Percentiles rank a stretch among this genome's conserved stretches.
Evolutionary conservation across 2,888 invertebrate species (phyloP).

Genomic region (Rhamnusium bicolor): DNA sequence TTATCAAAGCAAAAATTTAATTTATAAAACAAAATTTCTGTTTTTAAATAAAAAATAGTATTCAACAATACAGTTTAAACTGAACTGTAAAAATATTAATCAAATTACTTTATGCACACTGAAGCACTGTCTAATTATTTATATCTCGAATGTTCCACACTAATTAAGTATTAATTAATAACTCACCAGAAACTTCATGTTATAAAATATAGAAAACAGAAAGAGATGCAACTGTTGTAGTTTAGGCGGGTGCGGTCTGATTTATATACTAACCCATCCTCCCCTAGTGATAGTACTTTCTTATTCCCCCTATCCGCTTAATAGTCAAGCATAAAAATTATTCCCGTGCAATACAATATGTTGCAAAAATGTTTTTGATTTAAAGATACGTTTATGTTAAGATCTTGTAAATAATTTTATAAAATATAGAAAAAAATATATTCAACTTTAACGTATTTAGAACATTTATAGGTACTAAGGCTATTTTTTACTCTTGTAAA

Average conservation of each 20-base stretch:
- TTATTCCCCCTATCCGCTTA: slow-evolving; percentile 53
- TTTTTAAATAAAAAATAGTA: neutral
- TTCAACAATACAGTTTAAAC: neutral
- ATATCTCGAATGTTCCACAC: neutral
- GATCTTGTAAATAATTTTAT: neutral
- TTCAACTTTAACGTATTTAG: too few species aligned
- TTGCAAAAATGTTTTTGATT: slow-evolving; percentile 16
- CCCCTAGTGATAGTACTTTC: slow-evolving; percentile 64
- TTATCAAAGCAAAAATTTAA: too few species aligned
- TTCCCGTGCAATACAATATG: slow-evolving; percentile 33
- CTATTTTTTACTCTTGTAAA: too few species aligned
- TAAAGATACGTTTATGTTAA: slow-evolving; percentile 1
- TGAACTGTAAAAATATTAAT: neutral
- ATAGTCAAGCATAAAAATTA: slow-evolving; percentile 38
- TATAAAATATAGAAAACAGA: slow-evolving; percentile 49
- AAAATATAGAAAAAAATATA: neutral
- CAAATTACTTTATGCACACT: neutral
- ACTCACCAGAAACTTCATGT: slow-evolving; percentile 63
- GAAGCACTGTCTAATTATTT: too few species aligned
- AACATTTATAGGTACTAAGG: too few species aligned
- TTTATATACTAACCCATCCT: slow-evolving; percentile 60
- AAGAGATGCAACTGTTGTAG: slow-evolving; percentile 58
- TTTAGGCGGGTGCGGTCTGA: slow-evolving; percentile 54
- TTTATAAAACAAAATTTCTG: neutral
- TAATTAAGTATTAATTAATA: neutral